phyloP scores from a whole-genome alignment of 2,113 vertebrate species.

The Macquaria australasica region DNA sequence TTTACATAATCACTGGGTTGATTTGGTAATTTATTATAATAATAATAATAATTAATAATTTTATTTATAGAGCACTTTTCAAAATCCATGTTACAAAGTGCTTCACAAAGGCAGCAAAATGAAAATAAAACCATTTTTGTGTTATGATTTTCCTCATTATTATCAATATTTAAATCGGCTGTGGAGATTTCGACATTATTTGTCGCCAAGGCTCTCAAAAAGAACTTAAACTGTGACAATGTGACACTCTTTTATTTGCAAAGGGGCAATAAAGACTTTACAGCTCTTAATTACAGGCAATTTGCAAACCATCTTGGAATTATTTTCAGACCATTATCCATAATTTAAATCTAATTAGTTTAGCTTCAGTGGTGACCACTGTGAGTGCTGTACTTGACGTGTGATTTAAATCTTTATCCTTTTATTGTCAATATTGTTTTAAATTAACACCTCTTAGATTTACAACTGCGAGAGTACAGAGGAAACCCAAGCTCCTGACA shows the following conservation, averaged over 20 bases:
- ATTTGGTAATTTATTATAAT: neutral
- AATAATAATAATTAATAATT: too few relatives aligned
- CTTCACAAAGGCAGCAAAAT: too few relatives aligned
- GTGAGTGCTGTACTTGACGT: slow-evolving; percentile 17
- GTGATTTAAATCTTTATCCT: slow-evolving; percentile 30
- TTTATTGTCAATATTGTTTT: slow-evolving; percentile 33
- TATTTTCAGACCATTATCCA: slow-evolving; percentile 52
- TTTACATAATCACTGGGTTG: neutral
- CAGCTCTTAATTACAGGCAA: slow-evolving; percentile 38
- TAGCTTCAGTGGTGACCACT: slow-evolving; percentile 31
- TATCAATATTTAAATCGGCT: neutral
- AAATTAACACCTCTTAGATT: slow-evolving; percentile 34
- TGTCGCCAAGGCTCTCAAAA: neutral
- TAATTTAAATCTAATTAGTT: slow-evolving; percentile 52
- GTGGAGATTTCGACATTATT: neutral
- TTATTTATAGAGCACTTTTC: too few relatives aligned
- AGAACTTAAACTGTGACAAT: slow-evolving; percentile 3
- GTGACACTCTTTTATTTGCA: slow-evolving; percentile 22
- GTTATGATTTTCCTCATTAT: neutral
- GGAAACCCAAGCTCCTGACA: neutral
- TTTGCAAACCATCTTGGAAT: slow-evolving; percentile 48
- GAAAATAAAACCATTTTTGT: neutral
- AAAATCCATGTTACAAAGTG: too few relatives aligned
- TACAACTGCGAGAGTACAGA: slow-evolving; percentile 2
- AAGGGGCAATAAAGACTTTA: slow-evolving; percentile 37